These are phyloP conservation scores for Ditylenchus dipsaci DNA, from an alignment of 1,140 invertebrate genomes.

Conservation along the genomic window DNA sequence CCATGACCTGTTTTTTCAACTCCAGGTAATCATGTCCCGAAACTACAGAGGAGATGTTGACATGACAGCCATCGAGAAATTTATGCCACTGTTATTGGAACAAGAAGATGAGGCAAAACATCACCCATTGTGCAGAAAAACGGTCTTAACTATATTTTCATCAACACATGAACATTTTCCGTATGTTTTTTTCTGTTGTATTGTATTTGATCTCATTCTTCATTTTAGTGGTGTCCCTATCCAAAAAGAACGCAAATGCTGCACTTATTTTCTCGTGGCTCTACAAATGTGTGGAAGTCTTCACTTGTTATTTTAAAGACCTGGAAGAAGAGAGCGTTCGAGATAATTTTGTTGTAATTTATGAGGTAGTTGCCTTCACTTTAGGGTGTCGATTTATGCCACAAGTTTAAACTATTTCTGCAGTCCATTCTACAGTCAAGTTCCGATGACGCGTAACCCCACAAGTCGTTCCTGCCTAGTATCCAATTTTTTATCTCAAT, in stretches of 20 bases:
- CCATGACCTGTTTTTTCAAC: slow-evolving; percentile 9
- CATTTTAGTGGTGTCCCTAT: slow-evolving; percentile 78
- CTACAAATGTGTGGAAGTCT: slow-evolving; percentile 92
- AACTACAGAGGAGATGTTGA: slow-evolving; percentile 98
- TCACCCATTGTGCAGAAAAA: slow-evolving; percentile 70
- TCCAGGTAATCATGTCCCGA: slow-evolving; percentile 79
- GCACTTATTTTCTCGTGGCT: slow-evolving; percentile 92
- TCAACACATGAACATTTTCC: slow-evolving; percentile 94
- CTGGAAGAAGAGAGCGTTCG: slow-evolving; percentile 97
- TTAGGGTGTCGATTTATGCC: no score
- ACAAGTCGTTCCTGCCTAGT: no score
- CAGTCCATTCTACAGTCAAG: no score
- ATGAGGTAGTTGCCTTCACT: no score
- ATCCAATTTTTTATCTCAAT: no score
- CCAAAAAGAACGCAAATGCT: slow-evolving; percentile 96
- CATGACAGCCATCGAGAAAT: slow-evolving; percentile 92
- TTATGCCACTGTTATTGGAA: slow-evolving; percentile 79
- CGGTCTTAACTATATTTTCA: slow-evolving; percentile 91
- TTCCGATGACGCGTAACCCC: no score
- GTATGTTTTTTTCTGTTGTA: slow-evolving; percentile 50
- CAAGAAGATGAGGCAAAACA: slow-evolving; percentile 77
- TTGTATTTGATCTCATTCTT: neutral
- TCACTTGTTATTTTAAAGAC: slow-evolving; percentile 98
- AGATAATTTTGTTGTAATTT: slow-evolving; percentile 99
- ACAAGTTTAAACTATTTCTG: no score